Evolutionary conservation across 37 sponge, comb jelly and placozoan genomes (phyloP), one percentile per base, ranked within the genome.

Genomic region (Beroe ovata): DNA sequence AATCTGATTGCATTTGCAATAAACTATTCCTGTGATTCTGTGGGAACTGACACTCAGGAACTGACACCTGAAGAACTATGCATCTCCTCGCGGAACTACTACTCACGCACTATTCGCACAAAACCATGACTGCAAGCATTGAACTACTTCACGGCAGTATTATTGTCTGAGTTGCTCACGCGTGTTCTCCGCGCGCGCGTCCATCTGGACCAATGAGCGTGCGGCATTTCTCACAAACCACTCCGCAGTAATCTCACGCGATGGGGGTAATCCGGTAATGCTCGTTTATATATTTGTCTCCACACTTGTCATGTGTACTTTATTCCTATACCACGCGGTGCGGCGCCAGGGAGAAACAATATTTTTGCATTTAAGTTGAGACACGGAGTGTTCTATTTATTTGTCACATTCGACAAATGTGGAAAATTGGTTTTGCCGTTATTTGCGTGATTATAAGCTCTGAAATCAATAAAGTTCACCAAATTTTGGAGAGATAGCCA

Each of bases 401-500:
- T 66, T 66, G 69, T 66, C 69, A 66, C 25, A 29, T 29, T 29
- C 69, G 69, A 66, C 69, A 66, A 66, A 66, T 66, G 69, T 37
- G 18, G 69, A 30, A 34, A 30, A 66, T 66, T 66, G 69, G 69
- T 66, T 66, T 66, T 66, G 30, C 69, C 69, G 69, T 66, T 66
- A 66, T 66, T 66, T 66, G 69, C 69, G 69, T 66, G 69, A 66
- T 29, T 30, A 66, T 32, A 66, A 11, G 69, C 69, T 66, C 69
- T 26, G 8, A 66, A 66, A 66, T 66, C 69, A 30, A 66, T 66
- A 66, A 66, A 66, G 29, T 66, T 30, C 54, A 47, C 54, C 54
- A 47, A 47, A 47, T 47, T 11, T 47, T 11, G n/a, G n/a, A 47
- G 54, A 6, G 54, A 47, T 47, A 47, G 11, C 54, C 54, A 47